Evolutionary conservation across 2,797 vertebrate species (phyloP).

Genomic region (Coilia nasus): DNA sequence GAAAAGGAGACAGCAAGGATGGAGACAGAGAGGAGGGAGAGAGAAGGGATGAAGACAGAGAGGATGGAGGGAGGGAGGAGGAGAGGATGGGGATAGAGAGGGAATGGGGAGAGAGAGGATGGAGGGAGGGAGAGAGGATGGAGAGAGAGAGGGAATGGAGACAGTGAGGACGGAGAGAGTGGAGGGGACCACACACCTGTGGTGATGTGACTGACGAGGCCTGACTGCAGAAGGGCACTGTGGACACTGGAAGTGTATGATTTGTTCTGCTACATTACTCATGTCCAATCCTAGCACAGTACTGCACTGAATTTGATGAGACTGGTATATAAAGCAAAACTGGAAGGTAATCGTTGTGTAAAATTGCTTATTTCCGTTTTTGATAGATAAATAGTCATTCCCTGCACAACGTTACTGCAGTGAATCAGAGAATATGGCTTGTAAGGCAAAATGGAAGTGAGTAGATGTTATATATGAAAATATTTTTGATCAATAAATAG

Average conservation of each 20-base stretch:
- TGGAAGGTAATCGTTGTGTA: too few relatives aligned
- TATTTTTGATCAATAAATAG: background rate
- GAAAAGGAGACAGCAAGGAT: too few relatives aligned
- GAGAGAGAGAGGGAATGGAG: background rate
- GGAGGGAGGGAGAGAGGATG: background rate
- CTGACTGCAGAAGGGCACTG: background rate
- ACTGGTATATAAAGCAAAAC: too few relatives aligned
- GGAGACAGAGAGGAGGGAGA: constrained; percentile 10
- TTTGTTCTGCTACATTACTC: background rate
- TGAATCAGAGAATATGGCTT: background rate
- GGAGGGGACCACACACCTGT: background rate
- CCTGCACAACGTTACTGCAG: background rate
- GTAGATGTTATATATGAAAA: background rate
- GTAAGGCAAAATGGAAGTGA: background rate
- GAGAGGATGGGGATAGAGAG: background rate
- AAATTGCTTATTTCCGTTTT: too few relatives aligned
- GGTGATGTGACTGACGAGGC: background rate
- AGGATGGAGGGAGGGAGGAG: background rate
- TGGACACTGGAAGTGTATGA: background rate
- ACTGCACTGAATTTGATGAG: background rate
- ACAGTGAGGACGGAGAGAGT: too few relatives aligned
- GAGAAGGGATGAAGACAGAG: background rate
- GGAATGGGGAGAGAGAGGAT: background rate
- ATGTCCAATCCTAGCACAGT: too few relatives aligned
- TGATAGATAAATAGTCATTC: background rate